These are phyloP conservation scores for Limanda limanda DNA, from an alignment of 2,113 vertebrate genomes.

Conservation along the genomic window DNA sequence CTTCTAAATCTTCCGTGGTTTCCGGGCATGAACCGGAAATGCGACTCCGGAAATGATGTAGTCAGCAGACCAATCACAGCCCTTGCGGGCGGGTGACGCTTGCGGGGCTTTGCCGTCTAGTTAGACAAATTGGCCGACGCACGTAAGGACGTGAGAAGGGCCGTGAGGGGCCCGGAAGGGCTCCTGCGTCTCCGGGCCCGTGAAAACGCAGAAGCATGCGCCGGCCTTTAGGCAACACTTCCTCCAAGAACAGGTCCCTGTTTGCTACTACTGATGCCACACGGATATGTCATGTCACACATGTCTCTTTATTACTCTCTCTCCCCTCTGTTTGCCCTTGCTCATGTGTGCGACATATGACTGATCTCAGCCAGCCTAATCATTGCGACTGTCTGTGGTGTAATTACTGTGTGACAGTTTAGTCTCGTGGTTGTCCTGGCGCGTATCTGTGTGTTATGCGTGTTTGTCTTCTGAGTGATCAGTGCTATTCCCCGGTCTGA, in stretches of 20 bases:
- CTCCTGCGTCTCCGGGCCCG: too few species aligned
- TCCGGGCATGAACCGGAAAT: too few species aligned
- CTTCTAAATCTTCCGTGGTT: too few species aligned
- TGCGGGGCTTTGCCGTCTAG: too few species aligned
- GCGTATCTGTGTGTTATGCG: not conserved
- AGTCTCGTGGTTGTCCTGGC: not conserved
- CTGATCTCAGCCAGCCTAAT: slow-evolving; percentile 9
- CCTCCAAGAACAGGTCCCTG: not conserved
- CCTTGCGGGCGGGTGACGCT: too few species aligned
- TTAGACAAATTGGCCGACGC: too few species aligned
- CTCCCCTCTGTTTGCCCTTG: not conserved
- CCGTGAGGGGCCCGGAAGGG: too few species aligned
- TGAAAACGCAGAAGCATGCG: too few species aligned
- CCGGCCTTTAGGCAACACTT: too few species aligned
- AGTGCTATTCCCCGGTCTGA: not conserved
- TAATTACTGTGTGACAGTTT: slow-evolving; percentile 8
- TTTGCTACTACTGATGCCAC: slow-evolving; percentile 28
- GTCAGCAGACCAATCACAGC: too few species aligned
- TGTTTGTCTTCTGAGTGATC: not conserved
- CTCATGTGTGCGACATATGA: slow-evolving; percentile 12
- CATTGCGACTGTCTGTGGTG: slow-evolving; percentile 6
- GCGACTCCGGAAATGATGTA: too few species aligned
- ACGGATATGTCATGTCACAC: not conserved
- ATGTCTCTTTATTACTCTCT: slow-evolving; percentile 3
- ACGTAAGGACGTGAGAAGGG: too few species aligned